These are phyloP conservation scores for Entomobrya proxima DNA, from an alignment of 2,888 invertebrate species.

Conservation along the genomic window DNA sequence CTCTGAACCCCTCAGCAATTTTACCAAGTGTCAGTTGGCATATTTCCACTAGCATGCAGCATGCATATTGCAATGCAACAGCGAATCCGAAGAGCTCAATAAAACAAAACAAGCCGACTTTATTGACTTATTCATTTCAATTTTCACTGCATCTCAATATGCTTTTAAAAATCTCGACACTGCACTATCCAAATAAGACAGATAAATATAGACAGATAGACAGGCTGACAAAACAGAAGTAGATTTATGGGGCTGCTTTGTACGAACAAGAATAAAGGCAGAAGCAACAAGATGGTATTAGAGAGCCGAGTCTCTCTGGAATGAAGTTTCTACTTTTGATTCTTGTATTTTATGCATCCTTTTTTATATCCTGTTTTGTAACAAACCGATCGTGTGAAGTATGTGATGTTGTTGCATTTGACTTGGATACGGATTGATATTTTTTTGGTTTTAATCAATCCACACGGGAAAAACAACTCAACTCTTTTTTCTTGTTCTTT, in stretches of 20 bases:
- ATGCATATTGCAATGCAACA: not conserved
- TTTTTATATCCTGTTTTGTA: constrained; percentile 7
- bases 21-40: not conserved
- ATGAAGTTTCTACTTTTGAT: too few relatives aligned
- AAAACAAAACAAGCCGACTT: not conserved
- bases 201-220: not conserved
- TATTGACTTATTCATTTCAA: constrained; percentile 37
- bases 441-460: constrained; percentile 38
- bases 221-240: constrained; percentile 25
- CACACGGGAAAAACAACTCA: constrained; percentile 23
- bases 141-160: constrained; percentile 36
- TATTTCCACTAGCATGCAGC: not conserved
- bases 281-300: not conserved
- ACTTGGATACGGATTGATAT: not conserved
- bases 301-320: too few relatives aligned
- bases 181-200: constrained; percentile 1
- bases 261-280: not conserved
- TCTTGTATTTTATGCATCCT: constrained; percentile 23
- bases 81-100: not conserved
- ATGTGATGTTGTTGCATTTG: not conserved
- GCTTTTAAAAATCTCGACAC: too few relatives aligned
- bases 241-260: constrained; percentile 33
- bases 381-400: not conserved
- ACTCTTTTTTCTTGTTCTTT: too few relatives aligned
- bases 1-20: not conserved